Percentiles rank a stretch among this genome's conserved stretches.
phyloP scores from a whole-genome alignment of 2,113 vertebrate species.

The Brachyhypopomus occidentalis region DNA sequence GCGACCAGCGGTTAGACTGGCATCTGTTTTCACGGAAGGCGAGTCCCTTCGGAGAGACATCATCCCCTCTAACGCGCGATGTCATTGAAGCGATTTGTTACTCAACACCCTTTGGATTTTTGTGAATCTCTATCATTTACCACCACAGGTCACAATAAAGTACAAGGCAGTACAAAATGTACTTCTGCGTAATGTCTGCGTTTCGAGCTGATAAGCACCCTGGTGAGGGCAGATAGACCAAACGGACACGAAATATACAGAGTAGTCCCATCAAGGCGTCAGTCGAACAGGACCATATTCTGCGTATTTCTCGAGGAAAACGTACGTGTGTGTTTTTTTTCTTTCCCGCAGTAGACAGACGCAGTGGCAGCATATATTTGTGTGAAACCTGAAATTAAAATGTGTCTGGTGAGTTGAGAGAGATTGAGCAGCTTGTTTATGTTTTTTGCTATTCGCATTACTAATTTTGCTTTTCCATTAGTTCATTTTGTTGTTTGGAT shows the following conservation, averaged over 20 bases:
- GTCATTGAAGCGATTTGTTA: slow-evolving; percentile 12
- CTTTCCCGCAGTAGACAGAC: slow-evolving; percentile 53
- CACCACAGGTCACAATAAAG: neutral
- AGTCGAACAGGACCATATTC: too few species aligned
- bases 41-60: slow-evolving; percentile 53
- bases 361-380: slow-evolving; percentile 35
- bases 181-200: neutral
- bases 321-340: slow-evolving; percentile 20
- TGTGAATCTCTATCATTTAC: neutral
- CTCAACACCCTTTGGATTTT: neutral
- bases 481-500: slow-evolving; percentile 1
- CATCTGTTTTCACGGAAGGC: slow-evolving; percentile 67
- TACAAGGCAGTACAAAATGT: too few species aligned
- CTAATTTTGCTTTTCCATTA: neutral
- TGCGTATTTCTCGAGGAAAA: slow-evolving; percentile 1
- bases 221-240: neutral
- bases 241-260: too few species aligned
- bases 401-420: neutral
- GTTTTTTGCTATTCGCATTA: neutral
- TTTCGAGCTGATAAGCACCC: neutral
- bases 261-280: too few species aligned
- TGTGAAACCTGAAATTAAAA: neutral
- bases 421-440: neutral
- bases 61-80: slow-evolving; percentile 5
- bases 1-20: slow-evolving; percentile 67